Base-by-base conservation (phyloP, 2,888 invertebrate species). In the Azorinus chamasolen region DNA sequence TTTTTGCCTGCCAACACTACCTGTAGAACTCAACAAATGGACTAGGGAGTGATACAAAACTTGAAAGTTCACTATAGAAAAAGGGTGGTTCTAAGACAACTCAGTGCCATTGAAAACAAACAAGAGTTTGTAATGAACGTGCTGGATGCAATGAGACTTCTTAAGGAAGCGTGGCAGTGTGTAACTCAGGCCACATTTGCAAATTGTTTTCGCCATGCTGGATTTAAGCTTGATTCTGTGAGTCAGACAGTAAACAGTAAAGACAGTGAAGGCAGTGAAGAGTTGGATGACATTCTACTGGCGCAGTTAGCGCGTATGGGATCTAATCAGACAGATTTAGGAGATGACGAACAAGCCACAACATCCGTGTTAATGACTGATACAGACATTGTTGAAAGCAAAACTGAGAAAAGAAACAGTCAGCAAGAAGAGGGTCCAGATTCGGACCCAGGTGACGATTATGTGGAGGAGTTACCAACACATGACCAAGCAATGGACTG, bases 1-100 rank as follows among this genome's bases (percentile, higher is more conserved):
- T 86, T 83, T 58, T 75, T 86, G n/a, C 84, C 85, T 16, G 76
- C 85, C 6, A 83, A 84, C 53, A 83, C 83, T 3, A 86, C 84
- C 14, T 55, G 58, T 32, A 64, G 73, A 22, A 76, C 71, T 0
- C 88, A 88, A 45, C 87, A 86, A 0, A 84, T 85, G 82, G 83
- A 85, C 62, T 77, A 83, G 51, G 85, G 85, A 1, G 78, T 88
- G n/a, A 85, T 85, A 14, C 62, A 81, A n/a, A 71, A 72, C 45
- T 61, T 84, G 4, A 78, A 80, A 46, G 50, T 59, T 16, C 71
- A 80, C 41, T 84, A 78, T 65, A 62, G 82, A 22, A 73, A 74
- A 32, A 18, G 24, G 8, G 64, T 64, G 5, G 37, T 71, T 6
- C 8, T 37, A 14, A 18, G 48, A 22, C 20, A 66, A 10, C 22